These are phyloP conservation scores for Nematolebias whitei DNA, from an alignment of 2,113 vertebrate species.

Conservation along the genomic window DNA sequence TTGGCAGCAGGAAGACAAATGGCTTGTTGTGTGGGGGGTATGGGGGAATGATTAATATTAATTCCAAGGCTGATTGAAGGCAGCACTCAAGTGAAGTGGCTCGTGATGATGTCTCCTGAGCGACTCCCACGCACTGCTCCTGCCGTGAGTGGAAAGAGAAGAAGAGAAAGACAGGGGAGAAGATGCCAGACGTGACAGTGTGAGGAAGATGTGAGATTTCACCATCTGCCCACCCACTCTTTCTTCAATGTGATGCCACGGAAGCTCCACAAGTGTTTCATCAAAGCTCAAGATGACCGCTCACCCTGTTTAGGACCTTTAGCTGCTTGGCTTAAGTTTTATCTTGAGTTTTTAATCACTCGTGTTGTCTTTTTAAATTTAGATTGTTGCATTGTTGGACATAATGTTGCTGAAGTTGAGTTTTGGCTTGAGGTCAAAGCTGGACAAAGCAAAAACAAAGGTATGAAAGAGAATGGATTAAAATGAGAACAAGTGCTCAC, in stretches of 20 bases:
- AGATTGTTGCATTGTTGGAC: neutral
- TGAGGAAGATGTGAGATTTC: slow-evolving; percentile 35
- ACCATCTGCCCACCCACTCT: slow-evolving; percentile 32
- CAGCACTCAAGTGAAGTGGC: slow-evolving; percentile 70
- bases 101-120: slow-evolving; percentile 72
- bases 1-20: slow-evolving; percentile 38
- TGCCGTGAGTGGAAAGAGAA: slow-evolving; percentile 26
- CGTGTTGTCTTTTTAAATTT: neutral
- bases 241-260: neutral
- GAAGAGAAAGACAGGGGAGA: slow-evolving; percentile 11
- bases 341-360: neutral
- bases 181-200: slow-evolving; percentile 37
- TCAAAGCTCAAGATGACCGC: neutral
- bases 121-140: slow-evolving; percentile 66
- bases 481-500: neutral
- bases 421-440: neutral
- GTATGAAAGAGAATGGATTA: neutral
- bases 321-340: neutral
- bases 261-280: slow-evolving; percentile 12
- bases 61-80: slow-evolving; percentile 74
- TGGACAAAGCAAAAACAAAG: neutral
- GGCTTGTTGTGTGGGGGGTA: slow-evolving; percentile 52
- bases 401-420: neutral
- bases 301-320: neutral
- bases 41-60: slow-evolving; percentile 71